A percentile compares a stretch with the other conserved stretches of the same genome.
Evolutionary conservation across 2,888 invertebrate species (phyloP).

Genomic region (Willowsia nigromaculata): DNA sequence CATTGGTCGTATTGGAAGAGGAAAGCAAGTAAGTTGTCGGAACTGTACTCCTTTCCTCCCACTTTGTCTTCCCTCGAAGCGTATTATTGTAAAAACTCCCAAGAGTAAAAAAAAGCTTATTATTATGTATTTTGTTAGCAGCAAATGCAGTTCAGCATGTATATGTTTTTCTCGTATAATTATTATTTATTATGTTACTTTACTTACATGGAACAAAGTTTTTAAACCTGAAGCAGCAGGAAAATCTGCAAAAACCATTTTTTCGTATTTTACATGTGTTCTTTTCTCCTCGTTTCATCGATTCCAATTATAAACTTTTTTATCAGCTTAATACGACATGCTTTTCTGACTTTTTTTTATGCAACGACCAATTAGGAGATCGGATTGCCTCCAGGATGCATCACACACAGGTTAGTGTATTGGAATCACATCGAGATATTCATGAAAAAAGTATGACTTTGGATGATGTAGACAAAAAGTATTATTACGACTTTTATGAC

Average conservation of each 20-base stretch:
- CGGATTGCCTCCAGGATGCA: slow-evolving; percentile 75
- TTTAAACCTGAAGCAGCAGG: background rate
- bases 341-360: slow-evolving; percentile 2
- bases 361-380: slow-evolving; percentile 69
- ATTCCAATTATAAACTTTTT: slow-evolving; percentile 27
- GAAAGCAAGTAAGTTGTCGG: slow-evolving; percentile 72
- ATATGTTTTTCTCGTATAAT: background rate
- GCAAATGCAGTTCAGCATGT: background rate
- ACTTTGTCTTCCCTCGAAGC: background rate
- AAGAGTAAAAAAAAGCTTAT: background rate
- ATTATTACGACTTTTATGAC: background rate
- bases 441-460: background rate
- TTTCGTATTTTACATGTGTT: background rate
- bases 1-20: slow-evolving; percentile 75
- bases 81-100: background rate
- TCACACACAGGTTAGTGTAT: slow-evolving; percentile 68
- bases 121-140: background rate
- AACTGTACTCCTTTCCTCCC: background rate
- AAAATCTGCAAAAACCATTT: background rate
- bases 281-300: background rate
- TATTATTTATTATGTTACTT: no score
- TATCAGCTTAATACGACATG: background rate
- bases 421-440: background rate
- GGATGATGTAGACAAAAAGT: background rate
- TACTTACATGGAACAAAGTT: background rate